Evolutionary conservation across 2,797 vertebrate genomes (phyloP).

Genomic region (Dicrostonyx torquatus): DNA sequence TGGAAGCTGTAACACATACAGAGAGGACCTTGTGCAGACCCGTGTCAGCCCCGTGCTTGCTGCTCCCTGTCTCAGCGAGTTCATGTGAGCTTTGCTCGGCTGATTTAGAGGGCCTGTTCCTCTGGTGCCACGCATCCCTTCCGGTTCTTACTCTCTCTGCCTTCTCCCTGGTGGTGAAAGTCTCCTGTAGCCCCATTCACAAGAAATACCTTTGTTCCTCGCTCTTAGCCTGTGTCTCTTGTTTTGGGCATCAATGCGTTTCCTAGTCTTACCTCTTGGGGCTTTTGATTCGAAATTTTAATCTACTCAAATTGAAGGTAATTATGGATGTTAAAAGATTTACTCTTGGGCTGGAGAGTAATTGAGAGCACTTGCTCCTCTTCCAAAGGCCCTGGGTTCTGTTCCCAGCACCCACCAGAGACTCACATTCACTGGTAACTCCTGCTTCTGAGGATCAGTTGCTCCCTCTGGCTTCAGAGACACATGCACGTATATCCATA

Average conservation of each 20-base stretch:
- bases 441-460: background rate
- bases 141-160: background rate
- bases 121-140: background rate
- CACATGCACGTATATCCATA: background rate
- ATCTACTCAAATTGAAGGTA: background rate
- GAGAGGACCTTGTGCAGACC: background rate
- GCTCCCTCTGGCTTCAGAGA: background rate
- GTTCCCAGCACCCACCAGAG: background rate
- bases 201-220: background rate
- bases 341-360: background rate
- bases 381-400: no score
- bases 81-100: background rate
- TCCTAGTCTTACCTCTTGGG: background rate
- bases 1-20: no score
- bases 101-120: background rate
- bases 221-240: background rate
- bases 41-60: background rate
- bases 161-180: background rate
- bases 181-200: background rate
- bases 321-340: background rate
- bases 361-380: background rate
- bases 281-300: background rate
- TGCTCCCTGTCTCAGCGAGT: background rate
- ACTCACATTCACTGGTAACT: background rate
- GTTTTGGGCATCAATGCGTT: background rate